Evolutionary conservation across 2,888 invertebrate species (phyloP), one percentile per base, ranked within the genome.

Genomic region (Silvanus unidentatus): DNA sequence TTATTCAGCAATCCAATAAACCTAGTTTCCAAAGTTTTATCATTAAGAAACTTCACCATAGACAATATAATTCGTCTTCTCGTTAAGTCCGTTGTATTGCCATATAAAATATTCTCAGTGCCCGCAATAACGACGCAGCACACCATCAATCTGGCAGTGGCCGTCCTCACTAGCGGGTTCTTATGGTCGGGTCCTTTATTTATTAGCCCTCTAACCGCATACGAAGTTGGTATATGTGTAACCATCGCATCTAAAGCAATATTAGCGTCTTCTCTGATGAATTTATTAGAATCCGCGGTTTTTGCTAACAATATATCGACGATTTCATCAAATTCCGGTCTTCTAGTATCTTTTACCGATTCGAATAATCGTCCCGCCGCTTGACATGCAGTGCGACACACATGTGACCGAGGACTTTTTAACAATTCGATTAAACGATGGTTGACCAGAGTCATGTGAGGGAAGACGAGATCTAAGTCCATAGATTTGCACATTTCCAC

Each of bases 191-290:
- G 72, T 0, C 71, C 72, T 55, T 71, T 61, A 2, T 58, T 45
- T 52, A 77, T 77, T 5, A 80, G 64, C 1, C 78, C 75, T 14
- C 78, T 68, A 50, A 79, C 69, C 0, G 76, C 69, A 52, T 77
- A 78, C 34, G 71, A 71, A n/a, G 80, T 75, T 2, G 82, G 78
- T 1, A 82, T 79, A 50, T 77, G 75, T 43, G 82, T 82, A 3
- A 87, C 81, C 71, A 88, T 77, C 29, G 77, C 75, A 54, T 81
- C 81, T 36, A 89, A 71, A 0, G 87, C 81, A 40, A 81, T 71
- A 63, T 86, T 85, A 16, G 86, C 84, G 44, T 88, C 88, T 48
- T 85, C 81, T 5, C 85, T 75, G 53, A 89, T 85, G 53, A 87
- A 83, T 42, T 79, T 80, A 60, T 82, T 84, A 56, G 80, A 81